Percentiles rank a stretch among this genome's conserved stretches.
Evolutionary conservation across 2,888 invertebrate species (phyloP).

Genomic region (Neoascia interrupta): DNA sequence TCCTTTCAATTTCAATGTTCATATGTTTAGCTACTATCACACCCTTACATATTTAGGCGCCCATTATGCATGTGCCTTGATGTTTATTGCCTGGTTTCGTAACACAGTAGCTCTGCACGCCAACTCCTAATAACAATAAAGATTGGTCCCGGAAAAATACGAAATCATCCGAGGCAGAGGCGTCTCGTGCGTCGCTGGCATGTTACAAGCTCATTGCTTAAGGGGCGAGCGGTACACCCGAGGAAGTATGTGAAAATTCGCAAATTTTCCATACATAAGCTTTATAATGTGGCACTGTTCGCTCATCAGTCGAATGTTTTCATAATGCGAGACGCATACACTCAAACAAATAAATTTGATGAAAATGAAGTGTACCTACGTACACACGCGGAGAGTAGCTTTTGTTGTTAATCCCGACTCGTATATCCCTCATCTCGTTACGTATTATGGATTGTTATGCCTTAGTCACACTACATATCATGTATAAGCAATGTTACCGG

Average conservation of each 20-base stretch:
- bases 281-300: too few species aligned
- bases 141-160: slow-evolving; percentile 17
- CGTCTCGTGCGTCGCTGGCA: too few species aligned
- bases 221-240: too few species aligned
- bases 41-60: not conserved
- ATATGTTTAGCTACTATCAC: slow-evolving; percentile 29
- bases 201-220: not conserved
- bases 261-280: slow-evolving; percentile 18
- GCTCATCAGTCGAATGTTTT: slow-evolving; percentile 20
- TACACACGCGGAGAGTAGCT: too few species aligned
- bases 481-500: slow-evolving; percentile 28
- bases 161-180: not conserved
- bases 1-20: slow-evolving; percentile 29
- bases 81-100: slow-evolving; percentile 41
- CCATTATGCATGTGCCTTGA: too few species aligned
- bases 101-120: slow-evolving; percentile 35
- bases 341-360: slow-evolving; percentile 2
- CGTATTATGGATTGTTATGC: slow-evolving; percentile 32
- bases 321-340: slow-evolving; percentile 29
- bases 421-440: slow-evolving; percentile 29
- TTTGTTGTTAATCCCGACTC: slow-evolving; percentile 17
- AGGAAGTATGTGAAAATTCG: slow-evolving; percentile 35
- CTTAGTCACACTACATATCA: slow-evolving; percentile 21
- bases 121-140: slow-evolving; percentile 58
- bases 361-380: too few species aligned